phyloP scores from a whole-genome alignment of 2,888 invertebrate species.

The Caenorhabditis becei region DNA sequence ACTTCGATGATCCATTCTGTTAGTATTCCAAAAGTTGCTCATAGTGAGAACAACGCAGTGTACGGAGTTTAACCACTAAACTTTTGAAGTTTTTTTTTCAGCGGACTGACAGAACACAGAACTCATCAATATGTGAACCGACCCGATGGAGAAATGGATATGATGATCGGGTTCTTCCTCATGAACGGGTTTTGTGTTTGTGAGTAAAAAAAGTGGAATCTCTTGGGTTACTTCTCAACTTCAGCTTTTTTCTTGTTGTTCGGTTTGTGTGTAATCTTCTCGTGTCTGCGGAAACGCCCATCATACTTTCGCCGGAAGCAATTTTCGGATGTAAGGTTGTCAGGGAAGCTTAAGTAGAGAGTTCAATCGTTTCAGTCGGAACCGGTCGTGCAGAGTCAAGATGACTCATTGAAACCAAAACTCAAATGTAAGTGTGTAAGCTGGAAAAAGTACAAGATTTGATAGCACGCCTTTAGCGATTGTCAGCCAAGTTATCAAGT shows the following conservation, averaged over 20 bases:
- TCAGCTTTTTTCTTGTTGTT: slow-evolving; percentile 78
- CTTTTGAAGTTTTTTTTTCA: slow-evolving; percentile 19
- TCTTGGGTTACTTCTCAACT: not conserved
- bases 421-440: slow-evolving; percentile 42
- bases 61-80: not conserved
- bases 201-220: slow-evolving; percentile 58
- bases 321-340: slow-evolving; percentile 45
- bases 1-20: slow-evolving; percentile 52
- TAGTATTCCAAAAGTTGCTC: slow-evolving; percentile 35
- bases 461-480: slow-evolving; percentile 38
- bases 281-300: slow-evolving; percentile 73
- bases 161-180: slow-evolving; percentile 80
- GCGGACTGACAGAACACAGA: slow-evolving; percentile 54
- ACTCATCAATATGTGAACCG: slow-evolving; percentile 64
- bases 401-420: slow-evolving; percentile 53
- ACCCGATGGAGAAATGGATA: slow-evolving; percentile 77
- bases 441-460: not conserved
- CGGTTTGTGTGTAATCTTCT: slow-evolving; percentile 78
- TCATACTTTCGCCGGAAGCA: slow-evolving; percentile 30
- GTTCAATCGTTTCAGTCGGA: slow-evolving; percentile 42
- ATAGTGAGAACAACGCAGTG: slow-evolving; percentile 29
- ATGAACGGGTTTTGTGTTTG: slow-evolving; percentile 80
- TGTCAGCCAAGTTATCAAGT: slow-evolving; percentile 62
- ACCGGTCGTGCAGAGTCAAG: slow-evolving; percentile 7
- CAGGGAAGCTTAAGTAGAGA: not conserved